Evolutionary conservation across 1,140 invertebrate genomes (phyloP).

Genomic region (Drosophila kurseongensis): DNA sequence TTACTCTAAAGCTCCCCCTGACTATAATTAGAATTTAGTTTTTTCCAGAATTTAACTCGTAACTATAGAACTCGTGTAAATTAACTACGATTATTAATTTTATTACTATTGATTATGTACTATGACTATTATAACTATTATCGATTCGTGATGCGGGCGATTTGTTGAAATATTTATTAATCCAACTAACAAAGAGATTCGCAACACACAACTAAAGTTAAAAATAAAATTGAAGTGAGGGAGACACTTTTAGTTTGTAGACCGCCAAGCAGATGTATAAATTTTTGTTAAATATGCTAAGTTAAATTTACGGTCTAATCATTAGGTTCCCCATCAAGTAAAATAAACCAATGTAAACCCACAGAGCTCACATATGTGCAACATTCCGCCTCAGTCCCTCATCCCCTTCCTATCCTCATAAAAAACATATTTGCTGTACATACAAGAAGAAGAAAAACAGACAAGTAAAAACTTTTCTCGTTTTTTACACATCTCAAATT

Average conservation of each 20-base stretch:
- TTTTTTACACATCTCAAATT: conserved; percentile 67
- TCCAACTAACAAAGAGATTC: conserved; percentile 48
- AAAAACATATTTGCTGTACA: conserved; percentile 52
- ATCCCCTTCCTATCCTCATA: background rate
- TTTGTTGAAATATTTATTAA: conserved; percentile 80
- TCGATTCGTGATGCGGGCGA: conserved; percentile 65
- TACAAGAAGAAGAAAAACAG: conserved; percentile 23
- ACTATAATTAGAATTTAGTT: conserved; percentile 74
- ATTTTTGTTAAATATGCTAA: conserved; percentile 80
- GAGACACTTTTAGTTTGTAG: conserved; percentile 57
- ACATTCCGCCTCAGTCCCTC: conserved; percentile 63
- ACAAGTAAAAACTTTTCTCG: conserved; percentile 28
- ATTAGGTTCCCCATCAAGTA: conserved; percentile 42
- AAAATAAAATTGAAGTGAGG: conserved; percentile 13
- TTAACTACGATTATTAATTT: conserved; percentile 51
- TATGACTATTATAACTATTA: conserved; percentile 51
- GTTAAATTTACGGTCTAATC: conserved; percentile 38
- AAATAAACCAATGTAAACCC: conserved; percentile 46
- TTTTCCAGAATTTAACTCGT: conserved; percentile 67
- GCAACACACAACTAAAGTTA: conserved; percentile 31
- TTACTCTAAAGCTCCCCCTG: conserved; percentile 59
- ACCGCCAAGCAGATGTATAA: conserved; percentile 70
- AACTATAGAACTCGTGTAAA: conserved; percentile 56
- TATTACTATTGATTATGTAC: conserved; percentile 46
- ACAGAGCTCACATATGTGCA: conserved; percentile 58